Base-by-base conservation (phyloP, 2,113 vertebrate genomes). In the Salvator merianae region DNA sequence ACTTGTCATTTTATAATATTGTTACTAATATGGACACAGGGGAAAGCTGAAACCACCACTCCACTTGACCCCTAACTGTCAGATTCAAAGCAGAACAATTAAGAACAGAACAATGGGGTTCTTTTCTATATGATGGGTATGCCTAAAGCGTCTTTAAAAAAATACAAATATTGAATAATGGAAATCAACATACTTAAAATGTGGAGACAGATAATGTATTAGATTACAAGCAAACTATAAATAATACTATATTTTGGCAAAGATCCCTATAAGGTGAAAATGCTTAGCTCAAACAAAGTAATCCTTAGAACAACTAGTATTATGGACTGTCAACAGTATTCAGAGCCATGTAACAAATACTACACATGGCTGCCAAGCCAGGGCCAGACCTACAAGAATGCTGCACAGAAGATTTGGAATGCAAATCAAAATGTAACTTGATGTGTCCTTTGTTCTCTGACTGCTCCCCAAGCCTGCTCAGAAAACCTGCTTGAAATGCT, bases 401-500 rank as follows among this genome's bases (percentile, higher is more conserved):
- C 85, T 92, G 91, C 90, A 88, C 79, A 90, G 90, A 88, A 91
- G 91, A 89, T 94, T 93, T 94, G 91, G 94, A 93, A 93, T 93
- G 93, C 90, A 94, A 93, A 93, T 92, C 93, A 89, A 94, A 94
- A 94, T 93, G 91, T 84, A 92, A 93, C 93, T 89, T 93, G 93
- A 94, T 92, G 86, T 93, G 88, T 88, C 91, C 92, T 94, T 94
- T 94, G 93, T 94, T 94, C 93, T 89, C 90, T 91, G 73, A 47
- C 43, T 47, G 43, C 43, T 9, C 6, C 43, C 43, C 43, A 47
- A 47, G 6, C 81, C 89, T 88, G 91, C 92, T 93, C 91, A 93
- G 88, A 88, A 94, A 94, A 93, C 93, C 93, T 93, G 86, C 89
- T 93, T 94, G 93, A 92, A 93, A 94, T 94, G 92, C 93, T 93